Conservation (phyloP, 2,888 invertebrate genomes). For the Hirtodrosophila duncani region DNA sequence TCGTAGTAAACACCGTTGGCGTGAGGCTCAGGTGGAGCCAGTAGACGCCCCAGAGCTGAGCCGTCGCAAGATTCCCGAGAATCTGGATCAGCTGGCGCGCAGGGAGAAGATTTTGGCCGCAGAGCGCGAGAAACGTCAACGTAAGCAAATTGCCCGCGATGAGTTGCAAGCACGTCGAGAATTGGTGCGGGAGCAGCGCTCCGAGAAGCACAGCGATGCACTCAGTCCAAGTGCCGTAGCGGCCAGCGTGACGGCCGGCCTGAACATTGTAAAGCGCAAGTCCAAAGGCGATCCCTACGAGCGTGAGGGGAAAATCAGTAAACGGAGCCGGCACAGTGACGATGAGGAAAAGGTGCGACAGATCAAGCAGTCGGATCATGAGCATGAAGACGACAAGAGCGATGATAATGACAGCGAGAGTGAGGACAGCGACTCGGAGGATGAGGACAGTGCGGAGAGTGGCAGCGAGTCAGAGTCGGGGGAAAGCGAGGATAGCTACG, state of each 20-base stretch:
- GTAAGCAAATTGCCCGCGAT: constrained; percentile 86
- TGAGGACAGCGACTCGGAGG: constrained; percentile 38
- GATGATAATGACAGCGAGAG: constrained; percentile 35
- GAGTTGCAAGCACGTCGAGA: constrained; percentile 86
- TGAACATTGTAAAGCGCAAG: constrained; percentile 67
- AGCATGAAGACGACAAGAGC: constrained; percentile 17
- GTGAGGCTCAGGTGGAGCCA: constrained; percentile 62
- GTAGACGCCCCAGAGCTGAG: constrained; percentile 23
- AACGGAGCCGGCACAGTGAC: constrained; percentile 61
- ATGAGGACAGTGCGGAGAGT: constrained; percentile 32
- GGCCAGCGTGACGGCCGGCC: constrained; percentile 74
- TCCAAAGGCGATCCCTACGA: constrained; percentile 39
- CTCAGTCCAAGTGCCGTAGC: constrained; percentile 74
- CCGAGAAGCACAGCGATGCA: constrained; percentile 56
- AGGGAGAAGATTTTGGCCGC: constrained; percentile 85
- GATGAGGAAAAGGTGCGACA: constrained; percentile 55
- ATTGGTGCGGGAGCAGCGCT: constrained; percentile 64
- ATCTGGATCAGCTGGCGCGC: constrained; percentile 81
- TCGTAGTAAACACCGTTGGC: constrained; percentile 64
- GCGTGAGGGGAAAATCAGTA: constrained; percentile 51
- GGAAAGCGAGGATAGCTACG: constrained; percentile 51
- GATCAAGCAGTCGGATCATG: constrained; percentile 61
- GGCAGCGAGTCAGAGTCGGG: constrained; percentile 38
- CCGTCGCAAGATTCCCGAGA: constrained; percentile 68
- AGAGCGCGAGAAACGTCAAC: constrained; percentile 86